These are phyloP conservation scores for Tyria jacobaeae DNA, from an alignment of 2,888 invertebrate genomes.

Conservation along the genomic window DNA sequence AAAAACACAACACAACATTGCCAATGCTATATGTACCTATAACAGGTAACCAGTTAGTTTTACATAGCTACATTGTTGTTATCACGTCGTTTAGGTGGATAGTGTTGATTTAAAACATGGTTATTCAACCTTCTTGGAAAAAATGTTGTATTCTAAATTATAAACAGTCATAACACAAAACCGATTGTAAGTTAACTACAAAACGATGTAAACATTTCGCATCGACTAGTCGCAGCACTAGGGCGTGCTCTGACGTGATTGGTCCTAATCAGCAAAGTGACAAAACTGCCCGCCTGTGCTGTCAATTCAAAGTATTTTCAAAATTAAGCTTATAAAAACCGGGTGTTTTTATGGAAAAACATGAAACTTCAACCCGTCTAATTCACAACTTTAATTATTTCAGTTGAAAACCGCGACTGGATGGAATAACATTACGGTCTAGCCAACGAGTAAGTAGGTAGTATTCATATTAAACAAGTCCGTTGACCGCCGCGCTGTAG, in stretches of 20 bases:
- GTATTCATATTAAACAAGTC: conserved; percentile 59
- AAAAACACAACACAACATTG: conserved; percentile 1
- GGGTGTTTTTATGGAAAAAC: background rate
- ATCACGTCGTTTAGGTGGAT: background rate
- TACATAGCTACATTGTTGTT: background rate
- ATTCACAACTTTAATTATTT: background rate
- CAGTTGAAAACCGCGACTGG: conserved; percentile 24
- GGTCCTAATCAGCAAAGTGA: no score
- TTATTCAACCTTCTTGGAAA: background rate
- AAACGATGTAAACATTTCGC: no score
- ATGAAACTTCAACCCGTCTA: background rate
- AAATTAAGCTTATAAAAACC: no score
- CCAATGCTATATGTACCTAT: background rate
- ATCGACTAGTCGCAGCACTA: no score
- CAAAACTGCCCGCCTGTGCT: no score
- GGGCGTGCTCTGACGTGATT: no score
- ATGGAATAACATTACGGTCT: conserved; percentile 42
- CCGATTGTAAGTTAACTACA: no score
- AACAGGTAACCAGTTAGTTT: background rate
- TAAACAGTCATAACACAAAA: no score
- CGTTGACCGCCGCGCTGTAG: conserved; percentile 81
- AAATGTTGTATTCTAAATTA: background rate
- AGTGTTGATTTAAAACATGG: background rate
- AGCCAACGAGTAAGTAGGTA: conserved; percentile 43
- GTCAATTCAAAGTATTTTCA: no score